phyloP scores from a whole-genome alignment of 2,113 vertebrate species.

The Pyrgilauda ruficollis region DNA sequence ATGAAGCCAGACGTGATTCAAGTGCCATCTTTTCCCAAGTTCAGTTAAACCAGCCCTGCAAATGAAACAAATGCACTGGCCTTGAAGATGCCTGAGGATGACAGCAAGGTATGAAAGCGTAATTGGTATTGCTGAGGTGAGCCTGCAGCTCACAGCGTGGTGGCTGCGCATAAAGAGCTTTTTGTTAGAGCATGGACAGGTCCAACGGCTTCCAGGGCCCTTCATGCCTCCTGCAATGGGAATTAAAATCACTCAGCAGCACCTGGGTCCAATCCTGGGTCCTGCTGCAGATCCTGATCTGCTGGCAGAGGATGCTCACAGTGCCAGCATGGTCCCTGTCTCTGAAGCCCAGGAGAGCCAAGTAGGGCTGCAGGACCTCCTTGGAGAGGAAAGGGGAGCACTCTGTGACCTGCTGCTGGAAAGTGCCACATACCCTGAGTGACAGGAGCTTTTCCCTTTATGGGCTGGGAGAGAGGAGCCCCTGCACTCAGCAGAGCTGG shows the following conservation, averaged over 20 bases:
- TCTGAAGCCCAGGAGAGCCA: background rate
- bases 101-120: background rate
- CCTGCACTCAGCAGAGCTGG: background rate
- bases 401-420: background rate
- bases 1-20: background rate
- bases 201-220: background rate
- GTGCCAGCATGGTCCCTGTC: background rate
- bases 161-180: background rate
- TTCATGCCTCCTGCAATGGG: rapidly evolving
- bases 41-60: background rate
- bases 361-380: background rate
- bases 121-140: background rate
- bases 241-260: background rate
- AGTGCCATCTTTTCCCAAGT: background rate
- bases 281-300: background rate
- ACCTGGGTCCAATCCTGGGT: rapidly evolving
- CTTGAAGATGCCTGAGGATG: background rate
- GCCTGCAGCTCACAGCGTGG: background rate
- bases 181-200: rapidly evolving
- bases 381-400: background rate
- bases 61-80: background rate
- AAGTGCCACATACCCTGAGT: background rate
- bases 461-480: background rate
- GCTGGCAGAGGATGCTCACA: background rate
- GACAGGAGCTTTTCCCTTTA: background rate